A percentile compares a stretch with the other conserved stretches of the same genome.
phyloP scores from a whole-genome alignment of 2,888 invertebrate species.

The Apamea epomidion region DNA sequence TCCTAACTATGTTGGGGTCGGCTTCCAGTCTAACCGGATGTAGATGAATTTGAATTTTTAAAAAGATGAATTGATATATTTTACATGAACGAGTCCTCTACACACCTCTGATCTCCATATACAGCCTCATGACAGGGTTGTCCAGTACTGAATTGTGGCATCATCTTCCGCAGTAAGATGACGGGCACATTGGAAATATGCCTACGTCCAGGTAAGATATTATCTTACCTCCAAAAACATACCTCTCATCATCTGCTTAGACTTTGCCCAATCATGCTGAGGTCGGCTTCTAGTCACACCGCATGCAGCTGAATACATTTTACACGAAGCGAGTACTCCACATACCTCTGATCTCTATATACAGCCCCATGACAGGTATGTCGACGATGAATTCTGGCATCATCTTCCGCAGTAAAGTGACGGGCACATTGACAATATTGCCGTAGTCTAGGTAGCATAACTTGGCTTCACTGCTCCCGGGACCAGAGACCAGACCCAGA shows the following conservation, averaged over 20 bases:
- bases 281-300: not conserved
- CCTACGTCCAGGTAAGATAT: not conserved
- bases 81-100: too few species aligned
- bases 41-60: too few species aligned
- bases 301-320: not conserved
- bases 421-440: slow-evolving; percentile 71
- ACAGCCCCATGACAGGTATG: slow-evolving; percentile 72
- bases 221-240: too few species aligned
- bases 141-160: too few species aligned
- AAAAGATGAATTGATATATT: too few species aligned
- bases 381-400: slow-evolving; percentile 77
- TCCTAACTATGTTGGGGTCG: too few species aligned
- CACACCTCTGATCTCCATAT: too few species aligned
- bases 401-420: slow-evolving; percentile 78
- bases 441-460: slow-evolving; percentile 82
- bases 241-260: too few species aligned
- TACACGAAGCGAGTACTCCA: not conserved
- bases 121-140: too few species aligned
- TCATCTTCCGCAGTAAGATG: too few species aligned
- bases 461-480: slow-evolving; percentile 68
- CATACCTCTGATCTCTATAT: slow-evolving; percentile 75
- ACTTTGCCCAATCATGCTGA: not conserved
- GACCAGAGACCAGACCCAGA: slow-evolving; percentile 70
- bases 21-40: not conserved
- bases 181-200: not conserved